Evolutionary conservation across 2,888 invertebrate genomes (phyloP).

Genomic region (Euproctis similis): DNA sequence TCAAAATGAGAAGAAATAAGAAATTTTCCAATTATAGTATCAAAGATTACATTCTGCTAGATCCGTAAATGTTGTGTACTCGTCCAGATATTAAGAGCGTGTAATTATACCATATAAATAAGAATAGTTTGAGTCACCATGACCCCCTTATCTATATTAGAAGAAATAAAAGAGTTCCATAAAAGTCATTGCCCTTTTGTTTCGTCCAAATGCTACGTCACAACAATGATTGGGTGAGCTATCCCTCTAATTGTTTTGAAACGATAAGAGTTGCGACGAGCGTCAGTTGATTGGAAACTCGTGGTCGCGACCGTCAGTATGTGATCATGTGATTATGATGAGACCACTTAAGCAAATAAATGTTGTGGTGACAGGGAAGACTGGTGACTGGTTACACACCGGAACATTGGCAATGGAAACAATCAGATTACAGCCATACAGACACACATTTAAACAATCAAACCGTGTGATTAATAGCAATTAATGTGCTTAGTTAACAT

Average conservation of each 20-base stretch:
- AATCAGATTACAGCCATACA: no score
- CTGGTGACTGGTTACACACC: no score
- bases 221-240: constrained; percentile 38
- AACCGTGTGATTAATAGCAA: constrained; percentile 8
- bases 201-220: constrained; percentile 41
- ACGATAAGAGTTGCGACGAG: constrained; percentile 40
- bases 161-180: constrained; percentile 9
- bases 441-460: constrained; percentile 30
- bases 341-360: constrained; percentile 73
- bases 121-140: no score
- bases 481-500: not conserved
- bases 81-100: no score
- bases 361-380: constrained; percentile 25
- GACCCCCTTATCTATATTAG: no score
- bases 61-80: no score
- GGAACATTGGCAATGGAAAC: constrained; percentile 39
- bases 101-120: no score
- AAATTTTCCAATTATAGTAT: no score
- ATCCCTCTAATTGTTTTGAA: constrained; percentile 42
- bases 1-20: no score
- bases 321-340: constrained; percentile 69
- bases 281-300: constrained; percentile 55
- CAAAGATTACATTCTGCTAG: no score
- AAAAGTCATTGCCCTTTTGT: constrained; percentile 48
- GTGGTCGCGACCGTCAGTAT: constrained; percentile 60